Evolutionary conservation across 92 coral and sea anemone species (phyloP), one percentile per base, ranked within the genome.

Genomic region (Porites lobata): DNA sequence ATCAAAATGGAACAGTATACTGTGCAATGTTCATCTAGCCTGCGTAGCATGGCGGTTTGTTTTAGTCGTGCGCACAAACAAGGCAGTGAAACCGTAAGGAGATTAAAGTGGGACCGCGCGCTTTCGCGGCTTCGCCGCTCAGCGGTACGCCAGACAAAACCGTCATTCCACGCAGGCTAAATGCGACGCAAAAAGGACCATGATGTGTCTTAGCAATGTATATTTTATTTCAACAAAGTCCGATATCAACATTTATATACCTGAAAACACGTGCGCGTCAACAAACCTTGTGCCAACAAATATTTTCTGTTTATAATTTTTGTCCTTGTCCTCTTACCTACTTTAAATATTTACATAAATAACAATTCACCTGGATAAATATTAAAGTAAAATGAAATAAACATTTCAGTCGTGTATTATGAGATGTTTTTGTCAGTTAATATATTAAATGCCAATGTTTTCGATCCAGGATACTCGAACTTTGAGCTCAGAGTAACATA

Each of bases 301-400:
- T 77, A 61, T 64, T 77, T n/a, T 67, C 67, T 57, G 52, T 75
- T 54, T 75, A 50, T 71, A 38, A 22, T 71, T 32, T 6, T 56
- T 13, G 66, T 22, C 47, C 4, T 58, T 50, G 56, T 14, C 59
- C 14, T 65, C 73, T 79, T 58, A 7, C 59, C 22, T 50, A 79
- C 22, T 53, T 79, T 57, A 82, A 81, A 82, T 69, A 81, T 56
- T 9, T 47, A 70, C 76, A 70, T 82, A 82, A 82, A 79, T 68
- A 82, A 71, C 38, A 38, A 43, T 70, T 66, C 65, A 51, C 78
- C 59, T 82, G 51, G 77, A 57, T 81, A 81, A 81, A 81, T 81
- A 81, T 22, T 20, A 76, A 21, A 57, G 57, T 65, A 19, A 65
- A n/a, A n/a, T 9, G 54, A 75, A 69, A 81, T 18, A 18, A 54